A percentile compares a stretch with the other conserved stretches of the same genome.
Evolutionary conservation across 2,113 vertebrate genomes (phyloP).

Genomic region (Corythoichthys intestinalis): DNA sequence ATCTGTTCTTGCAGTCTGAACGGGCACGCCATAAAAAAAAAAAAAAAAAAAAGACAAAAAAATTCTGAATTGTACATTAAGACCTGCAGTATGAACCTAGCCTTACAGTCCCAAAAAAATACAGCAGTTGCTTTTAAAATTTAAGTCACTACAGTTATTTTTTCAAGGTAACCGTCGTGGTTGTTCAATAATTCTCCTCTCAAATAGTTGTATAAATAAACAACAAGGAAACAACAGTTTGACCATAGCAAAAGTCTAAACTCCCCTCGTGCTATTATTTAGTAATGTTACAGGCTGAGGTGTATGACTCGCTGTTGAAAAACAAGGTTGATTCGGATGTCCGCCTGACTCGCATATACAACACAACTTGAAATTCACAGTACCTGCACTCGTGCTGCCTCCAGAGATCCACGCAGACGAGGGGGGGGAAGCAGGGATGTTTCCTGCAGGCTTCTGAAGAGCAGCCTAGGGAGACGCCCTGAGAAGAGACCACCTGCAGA

Average conservation of each 20-base stretch:
- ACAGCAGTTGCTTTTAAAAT: background rate
- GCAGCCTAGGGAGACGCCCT: slow-evolving; percentile 78
- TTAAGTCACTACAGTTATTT: too few species aligned
- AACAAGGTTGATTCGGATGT: background rate
- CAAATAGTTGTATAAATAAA: background rate
- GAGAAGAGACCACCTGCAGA: slow-evolving; percentile 74
- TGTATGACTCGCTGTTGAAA: background rate
- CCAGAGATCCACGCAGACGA: slow-evolving; percentile 85
- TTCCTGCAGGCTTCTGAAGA: slow-evolving; percentile 80
- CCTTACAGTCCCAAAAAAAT: too few species aligned
- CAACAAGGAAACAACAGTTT: background rate
- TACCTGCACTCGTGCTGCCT: slow-evolving; percentile 87
- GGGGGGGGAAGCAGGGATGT: slow-evolving; percentile 77
- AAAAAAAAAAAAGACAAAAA: too few species aligned
- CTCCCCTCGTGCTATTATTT: background rate
- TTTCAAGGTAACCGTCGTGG: too few species aligned
- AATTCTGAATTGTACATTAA: too few species aligned
- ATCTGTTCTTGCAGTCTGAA: too few species aligned
- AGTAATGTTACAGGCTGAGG: background rate
- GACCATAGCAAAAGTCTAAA: background rate
- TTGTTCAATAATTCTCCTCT: background rate
- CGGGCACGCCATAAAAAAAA: too few species aligned
- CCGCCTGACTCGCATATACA: background rate
- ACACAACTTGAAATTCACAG: slow-evolving; percentile 19
- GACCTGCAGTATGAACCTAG: too few species aligned